A percentile compares a stretch with the other conserved stretches of the same genome.
Evolutionary conservation across 2,888 invertebrate species (phyloP).

Genomic region (Idaea straminata): DNA sequence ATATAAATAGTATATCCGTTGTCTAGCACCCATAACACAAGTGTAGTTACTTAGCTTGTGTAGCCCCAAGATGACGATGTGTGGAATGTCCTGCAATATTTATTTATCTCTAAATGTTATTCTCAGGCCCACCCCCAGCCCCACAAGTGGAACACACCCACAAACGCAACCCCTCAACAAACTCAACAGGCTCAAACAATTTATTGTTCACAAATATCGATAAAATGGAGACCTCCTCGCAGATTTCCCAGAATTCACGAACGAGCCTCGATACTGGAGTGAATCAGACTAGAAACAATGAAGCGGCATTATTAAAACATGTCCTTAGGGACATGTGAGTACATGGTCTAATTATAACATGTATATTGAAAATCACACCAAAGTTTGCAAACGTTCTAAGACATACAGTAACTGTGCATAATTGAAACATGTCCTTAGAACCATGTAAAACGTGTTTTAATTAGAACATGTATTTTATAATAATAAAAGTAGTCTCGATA

Average conservation of each 20-base stretch:
- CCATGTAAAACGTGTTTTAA: too few species aligned
- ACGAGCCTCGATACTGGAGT: slow-evolving; percentile 62
- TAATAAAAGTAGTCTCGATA: too few species aligned
- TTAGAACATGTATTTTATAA: too few species aligned
- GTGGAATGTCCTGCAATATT: too few species aligned
- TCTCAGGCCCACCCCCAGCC: slow-evolving; percentile 52
- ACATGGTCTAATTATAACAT: background rate
- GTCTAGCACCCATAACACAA: too few species aligned
- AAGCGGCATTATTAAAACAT: slow-evolving; percentile 72
- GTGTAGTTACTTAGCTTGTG: too few species aligned
- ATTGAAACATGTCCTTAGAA: too few species aligned
- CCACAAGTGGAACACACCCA: slow-evolving; percentile 38
- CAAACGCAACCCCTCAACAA: slow-evolving; percentile 60
- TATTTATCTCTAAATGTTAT: background rate
- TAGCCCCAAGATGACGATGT: too few species aligned
- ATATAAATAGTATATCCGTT: too few species aligned
- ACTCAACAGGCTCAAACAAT: slow-evolving; percentile 68
- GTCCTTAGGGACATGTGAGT: slow-evolving; percentile 69
- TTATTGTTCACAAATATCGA: slow-evolving; percentile 65
- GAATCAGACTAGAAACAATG: slow-evolving; percentile 68
- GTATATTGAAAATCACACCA: background rate
- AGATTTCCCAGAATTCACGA: slow-evolving; percentile 54
- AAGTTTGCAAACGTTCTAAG: background rate
- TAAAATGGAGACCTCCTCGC: slow-evolving; percentile 53
- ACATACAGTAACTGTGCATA: too few species aligned